Conservation (phyloP, 2,888 invertebrate species). For the Diploptera punctata region DNA sequence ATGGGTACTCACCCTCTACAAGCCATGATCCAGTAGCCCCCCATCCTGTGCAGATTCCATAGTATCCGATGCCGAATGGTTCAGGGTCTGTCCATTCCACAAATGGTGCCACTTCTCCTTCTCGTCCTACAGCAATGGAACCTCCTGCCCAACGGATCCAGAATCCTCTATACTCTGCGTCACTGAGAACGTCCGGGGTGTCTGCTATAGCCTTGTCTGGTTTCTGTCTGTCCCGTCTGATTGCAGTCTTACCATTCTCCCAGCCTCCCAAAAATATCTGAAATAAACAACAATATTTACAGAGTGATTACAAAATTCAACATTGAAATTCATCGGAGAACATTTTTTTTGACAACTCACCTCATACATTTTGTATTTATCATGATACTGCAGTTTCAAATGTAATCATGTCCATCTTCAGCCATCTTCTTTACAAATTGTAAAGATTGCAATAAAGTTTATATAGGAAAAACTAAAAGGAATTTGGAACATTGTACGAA, state of each 20-base stretch:
- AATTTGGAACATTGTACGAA: too few relatives aligned
- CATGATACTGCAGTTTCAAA: too few relatives aligned
- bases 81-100: slow-evolving; percentile 74
- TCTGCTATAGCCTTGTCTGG: slow-evolving; percentile 74
- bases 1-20: slow-evolving; percentile 68
- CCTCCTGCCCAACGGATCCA: slow-evolving; percentile 83
- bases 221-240: slow-evolving; percentile 77
- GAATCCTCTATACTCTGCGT: slow-evolving; percentile 79
- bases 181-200: slow-evolving; percentile 75
- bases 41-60: slow-evolving; percentile 88
- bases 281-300: too few relatives aligned
- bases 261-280: slow-evolving; percentile 88
- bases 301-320: too few relatives aligned
- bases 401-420: too few relatives aligned
- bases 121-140: slow-evolving; percentile 70
- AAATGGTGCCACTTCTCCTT: slow-evolving; percentile 75
- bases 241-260: slow-evolving; percentile 84
- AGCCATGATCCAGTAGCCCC: slow-evolving; percentile 84
- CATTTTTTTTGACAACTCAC: too few relatives aligned
- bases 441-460: too few relatives aligned
- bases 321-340: too few relatives aligned
- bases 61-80: slow-evolving; percentile 72
- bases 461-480: too few relatives aligned
- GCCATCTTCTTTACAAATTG: too few relatives aligned
- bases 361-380: too few relatives aligned